Base-by-base conservation (phyloP, 2,888 invertebrate genomes). In the Drosophila diplacantha region DNA sequence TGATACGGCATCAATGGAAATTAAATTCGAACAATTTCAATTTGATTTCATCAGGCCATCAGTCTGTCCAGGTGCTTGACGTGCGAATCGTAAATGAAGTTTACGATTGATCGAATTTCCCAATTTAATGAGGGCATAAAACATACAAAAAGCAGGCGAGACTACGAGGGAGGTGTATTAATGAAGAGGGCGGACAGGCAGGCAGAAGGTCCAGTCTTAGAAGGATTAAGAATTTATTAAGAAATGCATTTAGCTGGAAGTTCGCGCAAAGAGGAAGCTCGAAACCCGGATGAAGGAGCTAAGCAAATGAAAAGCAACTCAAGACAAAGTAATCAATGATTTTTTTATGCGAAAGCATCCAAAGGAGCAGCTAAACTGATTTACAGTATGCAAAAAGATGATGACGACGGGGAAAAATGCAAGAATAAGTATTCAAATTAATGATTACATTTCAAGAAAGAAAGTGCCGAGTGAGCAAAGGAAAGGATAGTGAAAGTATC, bases 301-400 rank as follows among this genome's bases (percentile, higher is more conserved):
- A 56, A 46, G 71, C 61, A 75, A 75, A 74, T 71, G 73, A 58
- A 72, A 68, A 64, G 71, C 67, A 65, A 64, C 67, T 66, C 66
- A 55, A 61, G 62, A 57, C 60, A 69, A 72, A 65, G 69, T 67
- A 78, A 73, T 76, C 79, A 73, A 67, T 35, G 71, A 52, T 34
- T 47, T 70, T 70, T 67, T 69, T 26, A 34, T 38, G 18, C 20
- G 9, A 31, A 20, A 18, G 24, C 44, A 55, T 46, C 31, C 41
- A 69, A 71, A 47, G 18, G 71, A 58, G 29, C 57, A 60, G 43
- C 47, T 44, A 49, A 69, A 69, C 52, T 53, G 54, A 62, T 71
- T 78, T 55, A 37, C 50, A 50, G 47, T 44, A 44, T 29, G 18
- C 52, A 52, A 24, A 20, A 43, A 44, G 31, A 43, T 37, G n/a